A percentile compares a stretch with the other conserved stretches of the same genome.
These are phyloP conservation scores for Barbus barbus DNA, from an alignment of 2,113 vertebrate genomes.

Conservation along the genomic window DNA sequence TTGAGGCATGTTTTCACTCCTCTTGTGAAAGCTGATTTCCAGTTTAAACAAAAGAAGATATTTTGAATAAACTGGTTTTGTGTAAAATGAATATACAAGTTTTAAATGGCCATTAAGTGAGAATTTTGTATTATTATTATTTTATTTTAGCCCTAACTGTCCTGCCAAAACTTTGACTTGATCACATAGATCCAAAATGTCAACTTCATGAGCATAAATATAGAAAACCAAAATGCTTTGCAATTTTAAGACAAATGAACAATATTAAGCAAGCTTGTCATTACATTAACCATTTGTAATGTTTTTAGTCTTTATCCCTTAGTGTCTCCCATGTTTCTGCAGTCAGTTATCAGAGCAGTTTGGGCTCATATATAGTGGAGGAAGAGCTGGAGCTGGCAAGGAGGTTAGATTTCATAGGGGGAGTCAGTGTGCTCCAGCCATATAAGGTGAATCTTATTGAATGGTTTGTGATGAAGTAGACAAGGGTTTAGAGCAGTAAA, in stretches of 20 bases:
- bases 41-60: neutral
- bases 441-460: constrained; percentile 74
- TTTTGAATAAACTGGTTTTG: neutral
- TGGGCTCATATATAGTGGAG: too few relatives aligned
- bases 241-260: neutral
- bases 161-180: neutral
- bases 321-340: neutral
- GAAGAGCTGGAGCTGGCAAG: constrained; percentile 53
- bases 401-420: constrained; percentile 48
- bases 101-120: neutral
- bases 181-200: neutral
- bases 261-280: neutral
- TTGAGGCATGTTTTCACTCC: neutral
- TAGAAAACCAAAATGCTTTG: neutral
- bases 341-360: neutral
- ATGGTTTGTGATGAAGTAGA: constrained; percentile 61
- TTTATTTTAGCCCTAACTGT: neutral
- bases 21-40: neutral
- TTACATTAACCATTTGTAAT: too few relatives aligned
- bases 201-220: neutral
- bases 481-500: too few relatives aligned
- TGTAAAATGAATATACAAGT: too few relatives aligned
- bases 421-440: constrained; percentile 66
- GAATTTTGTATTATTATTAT: too few relatives aligned
- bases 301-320: too few relatives aligned